phyloP scores from a whole-genome alignment of 2,888 invertebrate genomes.

The Margaritifera margaritifera region DNA sequence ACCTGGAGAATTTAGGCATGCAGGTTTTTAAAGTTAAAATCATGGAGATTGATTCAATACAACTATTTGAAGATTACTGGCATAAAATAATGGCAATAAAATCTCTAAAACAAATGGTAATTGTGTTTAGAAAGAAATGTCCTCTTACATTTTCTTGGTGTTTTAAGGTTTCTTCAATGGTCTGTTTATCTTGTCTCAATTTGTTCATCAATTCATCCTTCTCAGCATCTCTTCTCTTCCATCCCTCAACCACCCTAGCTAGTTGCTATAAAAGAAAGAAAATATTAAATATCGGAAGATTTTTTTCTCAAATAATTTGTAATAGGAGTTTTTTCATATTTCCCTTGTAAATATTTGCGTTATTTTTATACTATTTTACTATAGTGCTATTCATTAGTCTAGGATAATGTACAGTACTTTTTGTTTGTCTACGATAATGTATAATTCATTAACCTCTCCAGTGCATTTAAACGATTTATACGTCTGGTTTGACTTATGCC shows the following conservation, averaged over 20 bases:
- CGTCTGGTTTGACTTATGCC: too few relatives aligned
- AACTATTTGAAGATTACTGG: neutral
- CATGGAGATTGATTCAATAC: neutral
- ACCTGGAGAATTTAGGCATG: too few relatives aligned
- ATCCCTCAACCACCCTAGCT: conserved; percentile 66
- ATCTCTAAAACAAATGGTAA: neutral
- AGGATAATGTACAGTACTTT: too few relatives aligned
- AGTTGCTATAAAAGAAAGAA: conserved; percentile 54
- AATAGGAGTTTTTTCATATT: too few relatives aligned
- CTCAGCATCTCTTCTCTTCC: conserved; percentile 67
- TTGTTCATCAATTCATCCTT: conserved; percentile 53
- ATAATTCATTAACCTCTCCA: too few relatives aligned
- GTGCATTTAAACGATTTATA: too few relatives aligned
- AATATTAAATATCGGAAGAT: neutral
- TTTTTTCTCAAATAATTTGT: neutral
- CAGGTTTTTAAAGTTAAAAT: too few relatives aligned
- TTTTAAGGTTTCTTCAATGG: conserved; percentile 49
- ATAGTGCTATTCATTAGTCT: too few relatives aligned
- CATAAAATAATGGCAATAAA: neutral
- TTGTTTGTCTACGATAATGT: too few relatives aligned
- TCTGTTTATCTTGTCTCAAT: conserved; percentile 55
- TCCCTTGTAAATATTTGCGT: too few relatives aligned
- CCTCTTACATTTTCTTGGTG: conserved; percentile 56
- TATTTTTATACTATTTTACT: too few relatives aligned
- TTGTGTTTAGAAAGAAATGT: neutral